phyloP scores from a whole-genome alignment of 2,113 vertebrate genomes.

The Ranitomeya variabilis region DNA sequence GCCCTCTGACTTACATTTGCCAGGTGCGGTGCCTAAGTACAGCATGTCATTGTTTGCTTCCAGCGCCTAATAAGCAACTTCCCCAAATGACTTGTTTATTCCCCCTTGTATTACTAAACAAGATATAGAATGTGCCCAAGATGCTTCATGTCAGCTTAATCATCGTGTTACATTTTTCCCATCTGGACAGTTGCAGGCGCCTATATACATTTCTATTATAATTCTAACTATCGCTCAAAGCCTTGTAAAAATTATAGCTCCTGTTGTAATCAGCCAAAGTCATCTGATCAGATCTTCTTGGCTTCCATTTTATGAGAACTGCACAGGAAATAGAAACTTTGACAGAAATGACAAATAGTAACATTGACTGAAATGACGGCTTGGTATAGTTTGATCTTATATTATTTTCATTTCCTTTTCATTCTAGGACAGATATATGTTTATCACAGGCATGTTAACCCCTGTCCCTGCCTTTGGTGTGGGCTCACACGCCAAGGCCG shows the following conservation, averaged over 20 bases:
- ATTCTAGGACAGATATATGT: too few species aligned
- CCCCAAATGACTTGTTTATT: slow-evolving; percentile 9
- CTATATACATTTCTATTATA: background rate
- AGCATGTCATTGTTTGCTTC: slow-evolving; percentile 8
- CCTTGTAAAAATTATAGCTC: background rate
- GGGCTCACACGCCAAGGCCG: too few species aligned
- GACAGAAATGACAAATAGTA: background rate
- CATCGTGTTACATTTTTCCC: background rate
- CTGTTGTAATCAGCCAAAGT: background rate
- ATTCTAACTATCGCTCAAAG: background rate
- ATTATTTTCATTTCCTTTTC: too few species aligned
- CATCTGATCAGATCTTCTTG: background rate
- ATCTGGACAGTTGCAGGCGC: background rate
- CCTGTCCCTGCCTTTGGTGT: too few species aligned
- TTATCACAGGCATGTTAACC: too few species aligned
- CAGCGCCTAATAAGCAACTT: background rate
- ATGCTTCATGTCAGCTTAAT: background rate
- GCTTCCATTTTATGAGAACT: background rate
- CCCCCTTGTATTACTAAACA: background rate
- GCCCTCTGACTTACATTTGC: background rate
- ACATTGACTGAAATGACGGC: too few species aligned
- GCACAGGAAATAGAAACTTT: background rate
- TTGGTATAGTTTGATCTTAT: too few species aligned
- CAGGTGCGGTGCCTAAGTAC: background rate
- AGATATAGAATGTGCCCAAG: background rate